Evolutionary conservation across 2,888 invertebrate species (phyloP), one percentile per base, ranked within the genome.

Genomic region (Noctua janthe): DNA sequence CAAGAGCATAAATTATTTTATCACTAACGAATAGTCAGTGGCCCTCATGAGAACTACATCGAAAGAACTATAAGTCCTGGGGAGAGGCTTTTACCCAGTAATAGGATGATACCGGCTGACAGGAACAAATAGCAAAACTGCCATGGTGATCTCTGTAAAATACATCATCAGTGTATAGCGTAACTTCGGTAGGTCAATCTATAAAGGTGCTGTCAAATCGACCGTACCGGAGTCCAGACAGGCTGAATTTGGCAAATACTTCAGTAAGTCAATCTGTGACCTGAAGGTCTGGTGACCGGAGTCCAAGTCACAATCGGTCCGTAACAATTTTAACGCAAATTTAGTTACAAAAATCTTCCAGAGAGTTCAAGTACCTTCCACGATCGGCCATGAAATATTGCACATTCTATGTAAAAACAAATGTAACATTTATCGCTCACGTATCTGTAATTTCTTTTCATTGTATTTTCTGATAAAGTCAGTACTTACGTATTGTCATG

Each of bases 391-490:
- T 76, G 76, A 62, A 71, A 84, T 62, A 81, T 1, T 81, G 81
- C 54, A 81, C 81, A 84, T 76, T 66, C 15, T 62, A 71, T 74
- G n/a, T 54, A 74, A 35, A 59, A 62, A 73, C 43, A 72, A 74
- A 84, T 62, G 66, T 56, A 49, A 51, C 11, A 54, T 64, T 84
- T 85, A 77, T 85, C 56, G 35, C 59, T 62, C 51, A 35, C 67
- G 64, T 56, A 76, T 81, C 71, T 81, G 66, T 70, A 70, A 75
- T 83, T 75, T 71, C 39, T 76, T 84, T 81, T 76, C 81, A 62
- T 84, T 84, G 66, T 76, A 35, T 66, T 81, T 76, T 72, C 71
- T 54, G 84, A 74, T 84, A 75, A 56, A 51, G 15, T 49, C 15
- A 15, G 4, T 10, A n/a, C 15, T 47, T n/a, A 23, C 13, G 6